Evolutionary conservation across 2,113 vertebrate genomes (phyloP).

Genomic region (Cathartes aura): DNA sequence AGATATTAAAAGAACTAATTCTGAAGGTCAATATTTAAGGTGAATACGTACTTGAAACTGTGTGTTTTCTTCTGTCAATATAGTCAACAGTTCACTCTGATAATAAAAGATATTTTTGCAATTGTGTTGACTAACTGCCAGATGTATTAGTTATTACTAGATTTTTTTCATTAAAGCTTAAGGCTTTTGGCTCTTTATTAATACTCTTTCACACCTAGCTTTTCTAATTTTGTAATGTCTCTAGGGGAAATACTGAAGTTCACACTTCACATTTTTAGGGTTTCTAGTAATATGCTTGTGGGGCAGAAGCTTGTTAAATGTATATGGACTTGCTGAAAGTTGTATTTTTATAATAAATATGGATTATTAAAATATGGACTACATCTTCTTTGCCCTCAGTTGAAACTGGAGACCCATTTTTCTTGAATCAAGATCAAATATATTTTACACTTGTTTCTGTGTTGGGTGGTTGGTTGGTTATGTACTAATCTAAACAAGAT

Average conservation of each 20-base stretch:
- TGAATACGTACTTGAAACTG: neutral
- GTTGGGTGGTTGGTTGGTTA: conserved; percentile 73
- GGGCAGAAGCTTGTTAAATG: conserved; percentile 69
- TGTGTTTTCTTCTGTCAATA: conserved; percentile 1
- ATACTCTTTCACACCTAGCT: neutral
- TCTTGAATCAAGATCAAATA: conserved; percentile 52
- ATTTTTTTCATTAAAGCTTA: conserved; percentile 2
- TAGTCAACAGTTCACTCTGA: conserved; percentile 26
- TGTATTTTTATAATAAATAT: conserved; percentile 77
- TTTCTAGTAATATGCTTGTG: conserved; percentile 55
- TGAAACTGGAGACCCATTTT: conserved; percentile 71
- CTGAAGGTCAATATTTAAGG: neutral
- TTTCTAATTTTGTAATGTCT: conserved; percentile 3
- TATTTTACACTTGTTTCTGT: conserved; percentile 71
- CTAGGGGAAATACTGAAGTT: neutral
- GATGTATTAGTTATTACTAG: conserved; percentile 18
- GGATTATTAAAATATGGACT: conserved; percentile 62
- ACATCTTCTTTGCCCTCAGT: conserved; percentile 75
- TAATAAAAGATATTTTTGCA: conserved; percentile 38
- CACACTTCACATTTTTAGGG: neutral
- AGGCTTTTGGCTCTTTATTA: conserved; percentile 14
- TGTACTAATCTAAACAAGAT: conserved; percentile 75
- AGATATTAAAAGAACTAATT: neutral
- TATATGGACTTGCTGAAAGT: conserved; percentile 66
- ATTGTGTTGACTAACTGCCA: conserved; percentile 33